Base-by-base conservation (phyloP, 2,888 invertebrate genomes). In the Agrotis segetum region DNA sequence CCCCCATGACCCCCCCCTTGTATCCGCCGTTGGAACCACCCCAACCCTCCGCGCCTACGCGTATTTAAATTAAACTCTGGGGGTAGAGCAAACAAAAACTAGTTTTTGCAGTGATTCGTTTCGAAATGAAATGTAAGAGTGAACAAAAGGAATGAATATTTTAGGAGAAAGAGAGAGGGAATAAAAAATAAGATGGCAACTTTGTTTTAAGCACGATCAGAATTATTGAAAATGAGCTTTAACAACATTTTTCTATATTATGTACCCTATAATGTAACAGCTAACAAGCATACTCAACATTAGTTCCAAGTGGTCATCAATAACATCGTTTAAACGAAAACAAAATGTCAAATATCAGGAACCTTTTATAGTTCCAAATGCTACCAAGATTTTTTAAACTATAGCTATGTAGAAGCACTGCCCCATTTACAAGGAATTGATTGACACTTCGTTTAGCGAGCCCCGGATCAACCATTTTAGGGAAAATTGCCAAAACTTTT, bases 401-500 rank as follows among this genome's bases (percentile, higher is more conserved):
- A n/a, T 65, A 61, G 17, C 56, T 65, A 52, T 49, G 24, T 63
- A 50, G 17, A 50, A 69, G 13, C 62, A 63, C 55, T 50, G 66
- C 68, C 60, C 59, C 65, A 83, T 83, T 40, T 83, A 68, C 65
- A 62, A 34, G 17, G 52, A 79, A 68, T 78, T 79, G 82, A 82
- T 79, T 82, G 79, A 79, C 79, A 78, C 66, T 73, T 82, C 79
- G 73, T 73, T 82, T 78, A 79, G 63, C 60, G 66, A 82, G 13
- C 21, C 63, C 66, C 60, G 49, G 56, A 72, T 63, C 59, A 69
- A 53, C 58, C 47, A 49, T 71, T 71, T 50, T 17, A 67, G 60
- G 47, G 59, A 82, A 66, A 66, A 81, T 76, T 62, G 65, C 34
- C 55, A 62, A 71, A 82, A 77, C 67, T 77, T 81, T 82, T 79